Base-by-base conservation (phyloP, 2,888 invertebrate species). In the Hyposoter dolosus region DNA sequence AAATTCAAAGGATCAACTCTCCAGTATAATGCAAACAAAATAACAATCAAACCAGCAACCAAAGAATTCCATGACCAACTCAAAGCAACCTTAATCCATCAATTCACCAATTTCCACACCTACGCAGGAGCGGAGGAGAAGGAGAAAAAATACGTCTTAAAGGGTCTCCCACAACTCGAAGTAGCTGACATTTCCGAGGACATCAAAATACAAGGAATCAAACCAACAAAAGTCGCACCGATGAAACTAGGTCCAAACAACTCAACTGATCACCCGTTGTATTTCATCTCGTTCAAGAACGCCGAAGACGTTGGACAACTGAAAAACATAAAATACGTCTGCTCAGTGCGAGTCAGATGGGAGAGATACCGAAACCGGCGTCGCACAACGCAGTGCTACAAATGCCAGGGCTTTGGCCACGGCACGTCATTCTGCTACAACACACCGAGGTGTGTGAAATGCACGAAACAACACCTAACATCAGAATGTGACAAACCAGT, bases 401-500 rank as follows among this genome's bases (percentile, higher is more conserved):
- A 89, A 17, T 91, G 90, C 77, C 91, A 91, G 76, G 65, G 75
- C 10, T 90, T 88, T 84, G 90, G 90, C 1, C 91, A 90, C 76
- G 90, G 89, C 17, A 43, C 60, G n/a, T 19, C 15, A 1, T 40
- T 56, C 65, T 82, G 85, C 40, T n/a, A 17, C 35, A 69, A 82
- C 47, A 32, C 40, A 28, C 82, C 85, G 12, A 77, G 53, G 43
- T 82, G 78, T 35, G 82, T 77, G 0, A 82, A 82, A 72, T 85
- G 78, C 69, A 28, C 45, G 0, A 23, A 43, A 3, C 2, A 40
- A 10, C 82, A 85, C n/a, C n/a, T n/a, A n/a, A n/a, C n/a, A n/a
- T n/a, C n/a, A n/a, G n/a, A n/a, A n/a, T n/a, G n/a, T n/a, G n/a
- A n/a, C n/a, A n/a, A n/a, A n/a, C n/a, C n/a, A n/a, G n/a, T n/a